These are phyloP conservation scores for Sprattus sprattus DNA, from an alignment of 2,113 vertebrate species.

Conservation along the genomic window DNA sequence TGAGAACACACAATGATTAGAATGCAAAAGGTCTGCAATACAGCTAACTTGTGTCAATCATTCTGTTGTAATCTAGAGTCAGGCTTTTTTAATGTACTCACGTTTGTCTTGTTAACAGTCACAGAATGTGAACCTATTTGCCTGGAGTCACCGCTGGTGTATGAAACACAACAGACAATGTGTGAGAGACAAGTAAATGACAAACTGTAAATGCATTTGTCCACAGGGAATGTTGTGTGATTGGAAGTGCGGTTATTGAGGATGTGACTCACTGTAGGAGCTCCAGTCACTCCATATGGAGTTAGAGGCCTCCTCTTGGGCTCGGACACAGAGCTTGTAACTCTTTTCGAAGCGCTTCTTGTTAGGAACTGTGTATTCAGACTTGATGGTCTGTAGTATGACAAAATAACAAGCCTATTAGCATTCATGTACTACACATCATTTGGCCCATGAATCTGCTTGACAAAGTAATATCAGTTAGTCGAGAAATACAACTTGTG, in stretches of 20 bases:
- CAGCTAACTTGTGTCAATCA: background rate
- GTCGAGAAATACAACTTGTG: background rate
- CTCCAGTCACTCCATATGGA: constrained; percentile 67
- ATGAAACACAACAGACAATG: background rate
- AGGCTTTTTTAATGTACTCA: background rate
- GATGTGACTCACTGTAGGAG: constrained; percentile 56
- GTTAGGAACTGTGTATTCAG: background rate
- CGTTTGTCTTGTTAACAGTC: background rate
- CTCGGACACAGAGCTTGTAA: constrained; percentile 63
- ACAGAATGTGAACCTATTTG: background rate
- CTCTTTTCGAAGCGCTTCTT: background rate
- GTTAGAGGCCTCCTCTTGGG: constrained; percentile 56
- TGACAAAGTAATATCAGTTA: background rate
- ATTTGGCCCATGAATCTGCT: background rate
- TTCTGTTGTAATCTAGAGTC: background rate
- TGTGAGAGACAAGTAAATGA: background rate
- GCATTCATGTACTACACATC: background rate
- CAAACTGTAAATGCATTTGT: no score
- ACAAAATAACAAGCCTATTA: background rate
- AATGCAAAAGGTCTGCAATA: background rate
- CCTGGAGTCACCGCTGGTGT: background rate
- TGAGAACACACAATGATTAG: background rate
- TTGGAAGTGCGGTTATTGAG: background rate
- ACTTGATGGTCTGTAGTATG: background rate
- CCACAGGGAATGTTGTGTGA: background rate